These are phyloP conservation scores for Rhinichthys osculus DNA, from an alignment of 2,797 vertebrate genomes.

Conservation along the genomic window DNA sequence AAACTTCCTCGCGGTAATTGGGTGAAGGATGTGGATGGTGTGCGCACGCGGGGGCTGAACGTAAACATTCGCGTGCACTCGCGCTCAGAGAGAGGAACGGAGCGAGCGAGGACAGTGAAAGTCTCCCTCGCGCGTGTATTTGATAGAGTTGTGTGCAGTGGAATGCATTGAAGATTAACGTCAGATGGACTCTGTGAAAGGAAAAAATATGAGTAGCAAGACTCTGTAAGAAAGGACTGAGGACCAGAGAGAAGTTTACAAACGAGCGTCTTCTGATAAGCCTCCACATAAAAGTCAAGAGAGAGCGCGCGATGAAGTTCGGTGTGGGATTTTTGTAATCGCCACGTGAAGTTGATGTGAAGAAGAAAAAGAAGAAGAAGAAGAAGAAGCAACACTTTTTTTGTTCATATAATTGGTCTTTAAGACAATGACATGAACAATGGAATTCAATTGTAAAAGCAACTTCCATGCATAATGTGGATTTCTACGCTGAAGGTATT, in stretches of 20 bases:
- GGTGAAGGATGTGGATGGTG: slow-evolving; percentile 84
- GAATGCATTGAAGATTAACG: slow-evolving; percentile 42
- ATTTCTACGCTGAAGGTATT: slow-evolving; percentile 52
- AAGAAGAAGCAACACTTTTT: slow-evolving; percentile 47
- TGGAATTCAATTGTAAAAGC: slow-evolving; percentile 46
- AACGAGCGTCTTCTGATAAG: slow-evolving; percentile 45
- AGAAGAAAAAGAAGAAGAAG: slow-evolving; percentile 21
- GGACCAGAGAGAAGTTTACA: slow-evolving; percentile 51
- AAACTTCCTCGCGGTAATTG: slow-evolving; percentile 85
- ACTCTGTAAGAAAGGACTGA: slow-evolving; percentile 27
- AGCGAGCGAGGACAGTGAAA: slow-evolving; percentile 46
- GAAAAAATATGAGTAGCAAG: slow-evolving; percentile 48
- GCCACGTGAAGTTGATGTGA: slow-evolving; percentile 66
- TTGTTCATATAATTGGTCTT: not conserved
- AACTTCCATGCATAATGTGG: slow-evolving; percentile 44
- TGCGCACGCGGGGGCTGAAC: slow-evolving; percentile 82
- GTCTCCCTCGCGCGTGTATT: slow-evolving; percentile 41
- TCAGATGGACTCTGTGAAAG: slow-evolving; percentile 1
- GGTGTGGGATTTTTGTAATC: slow-evolving; percentile 53
- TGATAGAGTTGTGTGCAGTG: slow-evolving; percentile 22
- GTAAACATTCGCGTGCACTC: slow-evolving; percentile 87
- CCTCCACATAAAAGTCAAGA: slow-evolving; percentile 38
- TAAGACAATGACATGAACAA: slow-evolving; percentile 22
- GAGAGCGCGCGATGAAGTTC: slow-evolving; percentile 53
- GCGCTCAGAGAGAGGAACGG: slow-evolving; percentile 80